Conservation (phyloP, 2,888 invertebrate genomes). For the Pinctada fucata region DNA sequence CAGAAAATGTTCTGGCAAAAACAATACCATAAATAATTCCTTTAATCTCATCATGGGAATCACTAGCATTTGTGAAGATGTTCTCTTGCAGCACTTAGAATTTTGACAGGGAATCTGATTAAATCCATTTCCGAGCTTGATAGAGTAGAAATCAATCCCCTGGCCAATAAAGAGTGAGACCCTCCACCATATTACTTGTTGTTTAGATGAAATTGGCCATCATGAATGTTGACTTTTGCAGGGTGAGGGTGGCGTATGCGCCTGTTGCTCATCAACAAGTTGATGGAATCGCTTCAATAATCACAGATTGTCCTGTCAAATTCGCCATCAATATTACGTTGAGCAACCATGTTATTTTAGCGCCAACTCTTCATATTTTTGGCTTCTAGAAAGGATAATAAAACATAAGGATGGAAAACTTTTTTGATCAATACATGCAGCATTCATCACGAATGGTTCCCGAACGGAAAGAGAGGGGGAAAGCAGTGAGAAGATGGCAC, state of each 20-base stretch:
- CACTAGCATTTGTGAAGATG: constrained; percentile 14
- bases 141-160: constrained; percentile 29
- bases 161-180: constrained; percentile 18
- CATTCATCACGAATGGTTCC: too few relatives aligned
- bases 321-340: neutral
- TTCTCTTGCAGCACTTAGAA: constrained; percentile 10
- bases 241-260: neutral
- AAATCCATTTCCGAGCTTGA: constrained; percentile 26
- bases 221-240: constrained; percentile 13
- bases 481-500: too few relatives aligned
- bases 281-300: neutral
- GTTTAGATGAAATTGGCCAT: constrained; percentile 8
- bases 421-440: too few relatives aligned
- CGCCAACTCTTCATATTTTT: neutral
- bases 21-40: constrained; percentile 27
- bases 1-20: constrained; percentile 2
- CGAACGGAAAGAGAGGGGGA: too few relatives aligned
- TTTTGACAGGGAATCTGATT: constrained; percentile 31
- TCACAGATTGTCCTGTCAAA: constrained; percentile 1
- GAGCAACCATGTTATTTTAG: neutral
- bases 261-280: neutral
- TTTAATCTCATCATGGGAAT: constrained; percentile 15
- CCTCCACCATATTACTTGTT: constrained; percentile 9
- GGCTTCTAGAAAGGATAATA: neutral
- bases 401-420: too few relatives aligned